phyloP scores from a whole-genome alignment of 2,113 vertebrate genomes.

The Dicerorhinus sumatrensis region DNA sequence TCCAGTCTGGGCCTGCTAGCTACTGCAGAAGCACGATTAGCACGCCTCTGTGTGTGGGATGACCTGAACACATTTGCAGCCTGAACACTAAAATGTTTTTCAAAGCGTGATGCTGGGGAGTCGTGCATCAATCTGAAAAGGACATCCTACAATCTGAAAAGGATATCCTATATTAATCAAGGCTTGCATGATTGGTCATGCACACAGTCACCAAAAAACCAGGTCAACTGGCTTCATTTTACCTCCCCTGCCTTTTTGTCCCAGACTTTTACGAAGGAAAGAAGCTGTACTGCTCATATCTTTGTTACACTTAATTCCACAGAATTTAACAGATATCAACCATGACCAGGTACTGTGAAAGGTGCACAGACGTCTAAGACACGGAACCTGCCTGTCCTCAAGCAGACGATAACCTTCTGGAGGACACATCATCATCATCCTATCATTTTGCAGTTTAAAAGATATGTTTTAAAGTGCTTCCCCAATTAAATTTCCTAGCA shows the following conservation, averaged over 20 bases:
- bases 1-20: slow-evolving; percentile 59
- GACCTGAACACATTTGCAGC: not conserved
- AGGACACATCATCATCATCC: not conserved
- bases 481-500: slow-evolving; percentile 42
- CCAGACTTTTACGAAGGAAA: not conserved
- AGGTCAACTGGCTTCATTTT: not conserved
- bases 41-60: not conserved
- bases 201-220: not conserved
- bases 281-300: not conserved
- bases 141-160: not conserved
- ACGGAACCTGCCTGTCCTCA: not conserved
- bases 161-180: not conserved
- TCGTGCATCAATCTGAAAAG: not conserved
- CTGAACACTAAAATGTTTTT: not conserved
- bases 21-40: not conserved
- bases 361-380: not conserved
- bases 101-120: not conserved
- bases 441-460: not conserved
- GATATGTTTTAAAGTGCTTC: not conserved
- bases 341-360: not conserved
- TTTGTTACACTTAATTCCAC: not conserved
- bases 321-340: not conserved
- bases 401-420: not conserved
- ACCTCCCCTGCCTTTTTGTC: not conserved
- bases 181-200: not conserved